These are phyloP conservation scores for Sphecodes monilicornis DNA, from an alignment of 2,888 invertebrate species.

Conservation along the genomic window DNA sequence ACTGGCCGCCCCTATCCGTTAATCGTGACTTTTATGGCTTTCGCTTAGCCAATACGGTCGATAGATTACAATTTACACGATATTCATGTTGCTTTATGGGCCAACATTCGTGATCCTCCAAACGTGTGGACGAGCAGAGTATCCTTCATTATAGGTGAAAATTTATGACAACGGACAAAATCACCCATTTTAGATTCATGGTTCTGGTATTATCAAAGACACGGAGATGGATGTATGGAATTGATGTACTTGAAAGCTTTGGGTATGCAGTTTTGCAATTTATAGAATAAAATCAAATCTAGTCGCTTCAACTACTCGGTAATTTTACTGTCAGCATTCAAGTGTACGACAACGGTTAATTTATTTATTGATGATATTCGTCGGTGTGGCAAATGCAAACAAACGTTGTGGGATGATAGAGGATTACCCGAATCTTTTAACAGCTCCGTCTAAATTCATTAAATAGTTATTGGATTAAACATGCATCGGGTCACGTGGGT, in stretches of 20 bases:
- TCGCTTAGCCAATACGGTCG: constrained; percentile 15
- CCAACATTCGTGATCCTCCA: background rate
- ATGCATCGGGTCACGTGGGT: background rate
- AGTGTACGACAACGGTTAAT: background rate
- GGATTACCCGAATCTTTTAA: background rate
- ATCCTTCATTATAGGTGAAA: background rate
- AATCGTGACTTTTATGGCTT: constrained; percentile 31
- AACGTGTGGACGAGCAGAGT: background rate
- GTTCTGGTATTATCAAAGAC: background rate
- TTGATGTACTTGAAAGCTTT: too few species aligned
- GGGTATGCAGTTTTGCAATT: too few species aligned
- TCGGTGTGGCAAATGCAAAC: background rate
- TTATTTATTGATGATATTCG: background rate
- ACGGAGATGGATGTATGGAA: too few species aligned
- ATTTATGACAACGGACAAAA: background rate
- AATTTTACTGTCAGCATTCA: too few species aligned
- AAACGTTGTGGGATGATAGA: background rate
- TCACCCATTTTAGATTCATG: background rate
- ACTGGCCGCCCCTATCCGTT: constrained; percentile 11
- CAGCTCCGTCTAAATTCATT: background rate
- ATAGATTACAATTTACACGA: constrained; percentile 11
- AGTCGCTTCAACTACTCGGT: too few species aligned
- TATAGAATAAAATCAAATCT: too few species aligned
- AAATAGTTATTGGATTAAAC: background rate
- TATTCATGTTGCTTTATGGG: background rate